Evolutionary conservation across 2,113 vertebrate genomes (phyloP).

Genomic region (Myiozetetes cayanensis): DNA sequence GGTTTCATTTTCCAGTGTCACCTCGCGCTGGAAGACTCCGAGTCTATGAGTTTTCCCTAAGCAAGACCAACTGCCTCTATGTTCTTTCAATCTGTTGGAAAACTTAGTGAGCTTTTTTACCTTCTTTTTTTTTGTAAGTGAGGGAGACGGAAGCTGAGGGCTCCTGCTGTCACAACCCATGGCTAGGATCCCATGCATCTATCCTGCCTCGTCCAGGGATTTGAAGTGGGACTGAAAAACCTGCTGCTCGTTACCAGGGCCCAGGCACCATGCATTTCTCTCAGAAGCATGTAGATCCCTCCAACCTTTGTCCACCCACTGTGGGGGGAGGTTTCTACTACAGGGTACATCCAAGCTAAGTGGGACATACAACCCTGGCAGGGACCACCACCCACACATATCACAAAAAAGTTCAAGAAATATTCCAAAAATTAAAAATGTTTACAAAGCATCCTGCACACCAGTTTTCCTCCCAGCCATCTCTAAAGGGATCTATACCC

Average conservation of each 20-base stretch:
- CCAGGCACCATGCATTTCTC: rapidly evolving
- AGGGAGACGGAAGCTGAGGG: not conserved
- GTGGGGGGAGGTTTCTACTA: not conserved
- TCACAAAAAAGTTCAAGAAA: not conserved
- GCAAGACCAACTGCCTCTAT: not conserved
- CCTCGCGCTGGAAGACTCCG: not conserved
- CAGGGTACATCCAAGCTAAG: not conserved
- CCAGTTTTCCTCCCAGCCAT: not conserved
- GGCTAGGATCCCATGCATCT: rapidly evolving
- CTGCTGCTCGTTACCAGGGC: not conserved
- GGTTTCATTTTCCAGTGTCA: not conserved
- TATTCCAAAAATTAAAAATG: not conserved
- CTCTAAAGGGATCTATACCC: not conserved
- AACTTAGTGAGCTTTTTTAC: too few species aligned
- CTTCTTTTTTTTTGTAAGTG: rapidly evolving
- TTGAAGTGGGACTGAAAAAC: not conserved
- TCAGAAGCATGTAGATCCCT: rapidly evolving
- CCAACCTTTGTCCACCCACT: not conserved
- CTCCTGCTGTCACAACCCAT: not conserved
- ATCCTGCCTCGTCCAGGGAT: not conserved
- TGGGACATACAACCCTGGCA: not conserved
- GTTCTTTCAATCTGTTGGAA: not conserved
- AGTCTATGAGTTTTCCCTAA: not conserved
- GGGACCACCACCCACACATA: rapidly evolving
- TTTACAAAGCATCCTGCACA: not conserved